A percentile compares a stretch with the other conserved stretches of the same genome.
phyloP scores from a whole-genome alignment of 2,113 vertebrate genomes.

The Ardeotis arabs region DNA sequence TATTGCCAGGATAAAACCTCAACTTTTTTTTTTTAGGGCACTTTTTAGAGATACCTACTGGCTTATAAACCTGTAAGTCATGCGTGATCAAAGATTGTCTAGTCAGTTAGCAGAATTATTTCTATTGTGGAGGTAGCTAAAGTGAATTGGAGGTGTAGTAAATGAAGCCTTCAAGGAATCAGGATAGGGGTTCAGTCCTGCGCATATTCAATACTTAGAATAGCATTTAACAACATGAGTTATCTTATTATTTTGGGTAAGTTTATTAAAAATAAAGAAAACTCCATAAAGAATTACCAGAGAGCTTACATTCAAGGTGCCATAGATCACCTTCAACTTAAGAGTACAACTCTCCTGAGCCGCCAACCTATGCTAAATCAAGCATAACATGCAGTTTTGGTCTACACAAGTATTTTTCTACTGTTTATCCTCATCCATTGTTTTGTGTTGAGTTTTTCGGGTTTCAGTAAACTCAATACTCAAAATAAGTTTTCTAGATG shows the following conservation, averaged over 20 bases:
- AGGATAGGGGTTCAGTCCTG: not conserved
- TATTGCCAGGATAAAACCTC: not conserved
- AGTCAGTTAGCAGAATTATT: not conserved
- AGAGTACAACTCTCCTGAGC: not conserved
- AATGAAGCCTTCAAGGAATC: not conserved
- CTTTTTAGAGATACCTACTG: not conserved
- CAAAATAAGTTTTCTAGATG: not conserved
- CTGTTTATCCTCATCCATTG: not conserved
- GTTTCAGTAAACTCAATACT: not conserved
- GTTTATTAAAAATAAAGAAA: not conserved
- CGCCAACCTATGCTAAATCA: not conserved
- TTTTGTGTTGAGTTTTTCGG: not conserved
- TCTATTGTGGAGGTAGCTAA: not conserved
- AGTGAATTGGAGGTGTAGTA: not conserved
- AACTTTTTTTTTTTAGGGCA: not conserved
- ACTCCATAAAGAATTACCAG: not conserved
- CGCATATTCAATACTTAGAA: not conserved
- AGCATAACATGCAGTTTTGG: not conserved
- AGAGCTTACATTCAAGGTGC: not conserved
- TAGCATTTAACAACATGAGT: not conserved
- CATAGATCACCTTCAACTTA: not conserved
- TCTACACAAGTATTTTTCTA: not conserved
- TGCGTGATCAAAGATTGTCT: not conserved
- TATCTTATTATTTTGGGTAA: not conserved
- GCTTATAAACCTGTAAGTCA: not conserved